These are phyloP conservation scores for Cygnus olor DNA, from an alignment of 2,797 vertebrate species.

Conservation along the genomic window DNA sequence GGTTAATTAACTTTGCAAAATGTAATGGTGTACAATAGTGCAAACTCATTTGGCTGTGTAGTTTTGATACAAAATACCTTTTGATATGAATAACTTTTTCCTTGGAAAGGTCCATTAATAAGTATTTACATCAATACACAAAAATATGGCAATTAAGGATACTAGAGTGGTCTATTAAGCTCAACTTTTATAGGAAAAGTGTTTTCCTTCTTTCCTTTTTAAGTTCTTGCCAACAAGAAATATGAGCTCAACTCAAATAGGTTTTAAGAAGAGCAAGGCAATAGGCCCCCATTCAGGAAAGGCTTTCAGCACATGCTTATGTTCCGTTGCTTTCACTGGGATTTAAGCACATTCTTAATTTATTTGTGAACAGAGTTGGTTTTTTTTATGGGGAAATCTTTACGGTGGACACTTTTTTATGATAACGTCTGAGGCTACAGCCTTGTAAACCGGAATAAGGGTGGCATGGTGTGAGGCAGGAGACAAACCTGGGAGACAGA, in stretches of 20 bases:
- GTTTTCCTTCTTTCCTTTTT: constrained; percentile 48
- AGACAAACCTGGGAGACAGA: neutral
- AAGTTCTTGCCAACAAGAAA: constrained; percentile 62
- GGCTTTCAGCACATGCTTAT: constrained; percentile 53
- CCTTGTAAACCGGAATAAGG: constrained; percentile 31
- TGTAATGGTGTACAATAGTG: neutral
- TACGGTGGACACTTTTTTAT: constrained; percentile 57
- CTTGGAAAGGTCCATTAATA: constrained; percentile 17
- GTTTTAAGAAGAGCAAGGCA: constrained; percentile 35
- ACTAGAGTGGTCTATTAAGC: constrained; percentile 36
- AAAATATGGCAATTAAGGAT: constrained; percentile 53
- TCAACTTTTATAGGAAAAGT: constrained; percentile 26
- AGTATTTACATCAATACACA: constrained; percentile 35
- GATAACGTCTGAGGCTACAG: constrained; percentile 16
- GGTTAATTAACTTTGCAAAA: constrained; percentile 35
- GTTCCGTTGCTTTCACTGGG: constrained; percentile 50
- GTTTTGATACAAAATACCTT: constrained; percentile 17
- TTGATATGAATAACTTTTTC: neutral
- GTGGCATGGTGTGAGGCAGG: constrained; percentile 26
- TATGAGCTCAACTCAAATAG: neutral
- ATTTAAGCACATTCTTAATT: constrained; percentile 62
- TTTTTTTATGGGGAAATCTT: constrained; percentile 51
- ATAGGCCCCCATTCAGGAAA: neutral
- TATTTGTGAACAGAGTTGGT: constrained; percentile 62
- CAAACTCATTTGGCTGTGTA: neutral